These are phyloP conservation scores for Acholoe squamosa DNA, from an alignment of 2,888 invertebrate genomes.

Conservation along the genomic window DNA sequence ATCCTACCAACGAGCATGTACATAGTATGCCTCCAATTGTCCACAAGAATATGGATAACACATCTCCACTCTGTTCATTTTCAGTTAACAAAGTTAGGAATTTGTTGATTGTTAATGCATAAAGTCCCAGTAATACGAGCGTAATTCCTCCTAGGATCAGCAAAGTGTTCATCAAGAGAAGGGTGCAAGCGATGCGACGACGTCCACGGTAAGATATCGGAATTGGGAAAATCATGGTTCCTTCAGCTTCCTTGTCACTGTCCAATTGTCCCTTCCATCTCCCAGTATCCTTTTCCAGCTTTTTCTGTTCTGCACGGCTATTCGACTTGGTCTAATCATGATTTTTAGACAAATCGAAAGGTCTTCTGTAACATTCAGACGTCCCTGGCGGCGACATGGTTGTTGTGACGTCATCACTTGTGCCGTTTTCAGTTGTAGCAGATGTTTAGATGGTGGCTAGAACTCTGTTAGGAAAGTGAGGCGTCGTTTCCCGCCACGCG, in stretches of 20 bases:
- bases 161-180: background rate
- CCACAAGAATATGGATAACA: background rate
- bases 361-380: too few species aligned
- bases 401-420: too few species aligned
- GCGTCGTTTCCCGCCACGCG: too few species aligned
- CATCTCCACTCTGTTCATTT: conserved; percentile 2
- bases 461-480: too few species aligned
- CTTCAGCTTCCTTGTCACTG: background rate
- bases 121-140: background rate
- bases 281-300: too few species aligned
- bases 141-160: background rate
- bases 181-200: background rate
- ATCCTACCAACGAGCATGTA: background rate
- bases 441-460: too few species aligned
- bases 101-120: background rate
- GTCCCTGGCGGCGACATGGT: too few species aligned
- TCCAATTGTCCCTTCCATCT: too few species aligned
- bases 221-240: background rate
- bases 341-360: too few species aligned
- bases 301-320: too few species aligned
- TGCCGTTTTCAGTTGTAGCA: too few species aligned
- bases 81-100: background rate
- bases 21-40: background rate
- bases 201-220: background rate
- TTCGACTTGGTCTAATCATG: too few species aligned